These are phyloP conservation scores for Apocrypta bakeri DNA, from an alignment of 1,140 invertebrate genomes.

Conservation along the genomic window DNA sequence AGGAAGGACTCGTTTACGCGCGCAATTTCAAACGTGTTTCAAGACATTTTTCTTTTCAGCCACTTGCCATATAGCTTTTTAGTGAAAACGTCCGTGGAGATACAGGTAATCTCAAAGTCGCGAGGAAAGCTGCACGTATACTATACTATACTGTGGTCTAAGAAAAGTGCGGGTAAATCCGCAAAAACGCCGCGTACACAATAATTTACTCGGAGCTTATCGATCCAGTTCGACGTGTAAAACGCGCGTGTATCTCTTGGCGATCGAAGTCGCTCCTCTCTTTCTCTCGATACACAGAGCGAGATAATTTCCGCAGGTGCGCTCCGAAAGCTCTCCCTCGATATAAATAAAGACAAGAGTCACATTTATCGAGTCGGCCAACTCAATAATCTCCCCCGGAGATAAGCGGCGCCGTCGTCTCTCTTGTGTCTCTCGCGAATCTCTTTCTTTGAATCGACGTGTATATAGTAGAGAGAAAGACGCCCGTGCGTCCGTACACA, in stretches of 20 bases:
- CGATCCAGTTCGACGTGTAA: slow-evolving; percentile 16
- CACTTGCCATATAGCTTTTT: neutral
- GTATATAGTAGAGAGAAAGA: neutral
- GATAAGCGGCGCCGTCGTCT: slow-evolving; percentile 21
- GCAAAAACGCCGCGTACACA: neutral
- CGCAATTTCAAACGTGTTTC: neutral
- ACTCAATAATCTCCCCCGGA: slow-evolving; percentile 16
- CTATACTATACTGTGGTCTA: neutral
- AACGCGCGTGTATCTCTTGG: neutral
- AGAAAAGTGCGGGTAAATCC: neutral
- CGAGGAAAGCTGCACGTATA: neutral
- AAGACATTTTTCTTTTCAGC: neutral
- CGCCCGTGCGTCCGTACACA: neutral
- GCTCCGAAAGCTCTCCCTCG: neutral
- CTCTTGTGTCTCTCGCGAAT: neutral
- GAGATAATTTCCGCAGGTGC: slow-evolving; percentile 9
- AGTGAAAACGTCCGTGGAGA: neutral
- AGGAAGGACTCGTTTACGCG: neutral
- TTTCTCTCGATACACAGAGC: neutral
- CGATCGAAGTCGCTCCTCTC: neutral
- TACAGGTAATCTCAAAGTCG: neutral
- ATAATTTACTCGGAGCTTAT: slow-evolving; percentile 8
- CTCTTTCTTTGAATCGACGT: slow-evolving; percentile 3
- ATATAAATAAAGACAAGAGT: slow-evolving; percentile 30
- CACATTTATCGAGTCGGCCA: slow-evolving; percentile 24